Evolutionary conservation across 2,888 invertebrate genomes (phyloP).

Genomic region (Hedya salicella): DNA sequence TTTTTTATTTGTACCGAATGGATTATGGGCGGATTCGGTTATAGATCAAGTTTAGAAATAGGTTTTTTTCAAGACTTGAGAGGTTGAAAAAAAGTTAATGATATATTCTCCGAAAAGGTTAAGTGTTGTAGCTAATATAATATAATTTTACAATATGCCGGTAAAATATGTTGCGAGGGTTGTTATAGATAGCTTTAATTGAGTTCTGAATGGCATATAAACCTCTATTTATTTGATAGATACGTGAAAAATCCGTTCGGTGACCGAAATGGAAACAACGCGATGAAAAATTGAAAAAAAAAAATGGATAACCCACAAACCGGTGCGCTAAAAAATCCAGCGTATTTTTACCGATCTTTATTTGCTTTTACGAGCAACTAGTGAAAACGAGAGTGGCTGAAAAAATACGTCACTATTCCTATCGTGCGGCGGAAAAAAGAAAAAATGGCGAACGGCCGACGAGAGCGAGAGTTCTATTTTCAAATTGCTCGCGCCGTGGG

Average conservation of each 20-base stretch:
- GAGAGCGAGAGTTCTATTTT: slow-evolving; percentile 81
- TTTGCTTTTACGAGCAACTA: slow-evolving; percentile 80
- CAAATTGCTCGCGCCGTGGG: slow-evolving; percentile 67
- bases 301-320: slow-evolving; percentile 71
- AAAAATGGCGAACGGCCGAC: slow-evolving; percentile 63
- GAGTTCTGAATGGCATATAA: not conserved
- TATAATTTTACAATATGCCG: not conserved
- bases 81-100: not conserved
- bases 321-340: slow-evolving; percentile 66
- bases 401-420: slow-evolving; percentile 82
- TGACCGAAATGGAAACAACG: slow-evolving; percentile 40
- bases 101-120: no score
- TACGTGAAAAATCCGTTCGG: slow-evolving; percentile 20
- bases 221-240: slow-evolving; percentile 19
- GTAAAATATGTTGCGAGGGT: not conserved
- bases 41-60: not conserved
- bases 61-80: not conserved
- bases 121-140: no score
- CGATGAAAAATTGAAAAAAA: slow-evolving; percentile 53
- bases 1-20: not conserved
- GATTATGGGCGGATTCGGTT: not conserved
- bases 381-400: slow-evolving; percentile 74
- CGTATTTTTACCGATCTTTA: slow-evolving; percentile 78
- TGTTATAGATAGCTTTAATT: not conserved
- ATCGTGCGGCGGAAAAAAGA: slow-evolving; percentile 72